phyloP scores from a whole-genome alignment of 35 echinoderm and acorn worm species.

The Ophioderma brevispina region DNA sequence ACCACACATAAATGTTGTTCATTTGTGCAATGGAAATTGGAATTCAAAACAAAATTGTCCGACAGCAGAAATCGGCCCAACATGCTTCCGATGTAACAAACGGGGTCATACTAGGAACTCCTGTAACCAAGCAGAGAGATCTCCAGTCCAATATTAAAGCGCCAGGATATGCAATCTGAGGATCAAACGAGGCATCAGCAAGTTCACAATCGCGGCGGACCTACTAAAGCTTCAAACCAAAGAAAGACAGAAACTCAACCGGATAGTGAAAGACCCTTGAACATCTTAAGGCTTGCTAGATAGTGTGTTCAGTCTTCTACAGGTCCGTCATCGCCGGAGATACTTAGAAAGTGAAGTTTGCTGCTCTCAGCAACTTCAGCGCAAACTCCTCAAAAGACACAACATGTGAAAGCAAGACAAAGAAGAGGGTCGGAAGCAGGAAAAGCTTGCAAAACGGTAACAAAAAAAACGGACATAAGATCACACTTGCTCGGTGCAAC shows the following conservation, averaged over 20 bases:
- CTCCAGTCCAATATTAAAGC: not conserved
- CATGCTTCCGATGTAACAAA: too few species aligned
- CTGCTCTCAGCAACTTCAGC: not conserved
- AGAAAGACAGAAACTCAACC: not conserved
- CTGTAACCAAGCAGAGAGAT: not conserved
- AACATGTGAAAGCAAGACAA: not conserved
- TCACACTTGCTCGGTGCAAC: not conserved
- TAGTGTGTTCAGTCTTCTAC: not conserved
- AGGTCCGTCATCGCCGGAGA: not conserved
- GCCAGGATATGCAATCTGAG: not conserved
- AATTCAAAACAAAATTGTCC: not conserved
- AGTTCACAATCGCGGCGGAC: too few species aligned
- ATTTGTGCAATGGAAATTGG: not conserved
- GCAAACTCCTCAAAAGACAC: not conserved
- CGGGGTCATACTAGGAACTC: too few species aligned
- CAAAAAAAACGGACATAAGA: not conserved
- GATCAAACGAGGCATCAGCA: not conserved
- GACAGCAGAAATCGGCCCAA: not conserved
- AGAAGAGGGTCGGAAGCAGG: not conserved
- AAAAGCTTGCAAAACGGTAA: not conserved
- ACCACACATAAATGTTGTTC: not conserved
- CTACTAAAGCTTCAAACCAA: not conserved
- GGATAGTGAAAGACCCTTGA: not conserved
- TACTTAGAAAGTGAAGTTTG: not conserved
- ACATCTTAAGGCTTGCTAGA: not conserved